Evolutionary conservation across 2,113 vertebrate species (phyloP).

Genomic region (Nycticebus coucang): DNA sequence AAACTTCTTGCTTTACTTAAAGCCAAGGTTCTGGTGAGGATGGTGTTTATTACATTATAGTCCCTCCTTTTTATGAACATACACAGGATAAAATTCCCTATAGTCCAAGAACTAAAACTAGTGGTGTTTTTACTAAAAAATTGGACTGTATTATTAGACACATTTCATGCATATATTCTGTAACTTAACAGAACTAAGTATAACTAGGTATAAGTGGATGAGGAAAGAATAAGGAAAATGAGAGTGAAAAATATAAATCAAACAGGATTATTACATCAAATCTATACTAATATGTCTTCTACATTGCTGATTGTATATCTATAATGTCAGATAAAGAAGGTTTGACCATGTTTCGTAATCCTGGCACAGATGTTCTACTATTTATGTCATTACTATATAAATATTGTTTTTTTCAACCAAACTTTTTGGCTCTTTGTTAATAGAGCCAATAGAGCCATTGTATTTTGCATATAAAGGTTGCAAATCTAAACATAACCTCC

Average conservation of each 20-base stretch:
- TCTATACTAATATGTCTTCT: too few species aligned
- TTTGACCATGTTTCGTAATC: slow-evolving; percentile 6
- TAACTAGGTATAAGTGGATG: too few species aligned
- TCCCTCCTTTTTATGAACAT: slow-evolving; percentile 14
- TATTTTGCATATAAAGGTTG: not conserved
- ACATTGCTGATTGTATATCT: too few species aligned
- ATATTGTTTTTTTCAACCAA: not conserved
- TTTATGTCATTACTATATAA: not conserved
- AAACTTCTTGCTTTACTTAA: not conserved
- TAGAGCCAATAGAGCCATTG: not conserved
- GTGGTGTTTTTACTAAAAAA: not conserved
- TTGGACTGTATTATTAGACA: not conserved
- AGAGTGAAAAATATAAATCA: too few species aligned
- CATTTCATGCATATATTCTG: not conserved
- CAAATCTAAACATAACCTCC: not conserved
- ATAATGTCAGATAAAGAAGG: not conserved
- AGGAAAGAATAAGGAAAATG: too few species aligned
- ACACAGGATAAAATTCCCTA: not conserved
- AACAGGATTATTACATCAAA: too few species aligned
- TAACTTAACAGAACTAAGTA: too few species aligned
- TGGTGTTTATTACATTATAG: not conserved
- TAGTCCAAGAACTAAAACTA: not conserved
- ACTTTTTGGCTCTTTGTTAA: not conserved
- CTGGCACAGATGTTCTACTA: not conserved
- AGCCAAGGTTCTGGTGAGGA: not conserved